A percentile compares a stretch with the other conserved stretches of the same genome.
These are phyloP conservation scores for Ephestia elutella DNA, from an alignment of 1,140 invertebrate genomes.

Conservation along the genomic window DNA sequence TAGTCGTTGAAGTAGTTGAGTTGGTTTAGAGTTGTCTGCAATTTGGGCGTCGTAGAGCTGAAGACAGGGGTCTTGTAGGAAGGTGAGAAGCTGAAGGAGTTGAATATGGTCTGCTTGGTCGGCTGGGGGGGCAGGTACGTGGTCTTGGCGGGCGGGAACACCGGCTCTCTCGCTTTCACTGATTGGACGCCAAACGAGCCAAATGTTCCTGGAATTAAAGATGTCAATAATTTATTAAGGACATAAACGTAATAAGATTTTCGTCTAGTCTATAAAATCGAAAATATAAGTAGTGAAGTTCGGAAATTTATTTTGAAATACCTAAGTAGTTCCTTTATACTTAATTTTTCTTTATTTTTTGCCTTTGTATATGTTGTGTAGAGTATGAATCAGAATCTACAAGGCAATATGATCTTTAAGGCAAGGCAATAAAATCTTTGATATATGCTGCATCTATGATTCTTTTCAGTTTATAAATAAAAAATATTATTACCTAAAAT, in stretches of 20 bases:
- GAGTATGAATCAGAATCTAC: too few relatives aligned
- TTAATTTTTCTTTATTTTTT: too few relatives aligned
- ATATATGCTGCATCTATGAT: too few relatives aligned
- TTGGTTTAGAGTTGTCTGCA: constrained; percentile 48
- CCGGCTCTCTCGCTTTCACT: constrained; percentile 61
- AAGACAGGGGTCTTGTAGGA: constrained; percentile 53
- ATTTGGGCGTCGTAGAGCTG: constrained; percentile 51
- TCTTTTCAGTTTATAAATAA: too few relatives aligned
- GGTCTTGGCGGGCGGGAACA: constrained; percentile 48
- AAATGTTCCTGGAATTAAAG: constrained; percentile 62
- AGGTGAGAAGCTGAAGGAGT: constrained; percentile 55
- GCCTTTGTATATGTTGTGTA: too few relatives aligned
- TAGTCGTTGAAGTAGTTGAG: constrained; percentile 42
- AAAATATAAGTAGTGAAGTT: too few relatives aligned
- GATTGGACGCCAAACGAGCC: constrained; percentile 67
- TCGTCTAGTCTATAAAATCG: too few relatives aligned
- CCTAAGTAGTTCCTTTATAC: too few relatives aligned
- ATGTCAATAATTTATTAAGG: constrained; percentile 6
- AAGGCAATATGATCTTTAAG: too few relatives aligned
- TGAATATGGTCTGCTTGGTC: constrained; percentile 59
- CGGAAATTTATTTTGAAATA: too few relatives aligned
- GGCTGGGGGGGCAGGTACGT: constrained; percentile 50
- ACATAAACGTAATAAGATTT: too few relatives aligned
- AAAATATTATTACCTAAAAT: constrained; percentile 61
- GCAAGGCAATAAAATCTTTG: too few relatives aligned